A percentile compares a stretch with the other conserved stretches of the same genome.
phyloP scores from a whole-genome alignment of 2,113 vertebrate species.

The Brachyistius frenatus region DNA sequence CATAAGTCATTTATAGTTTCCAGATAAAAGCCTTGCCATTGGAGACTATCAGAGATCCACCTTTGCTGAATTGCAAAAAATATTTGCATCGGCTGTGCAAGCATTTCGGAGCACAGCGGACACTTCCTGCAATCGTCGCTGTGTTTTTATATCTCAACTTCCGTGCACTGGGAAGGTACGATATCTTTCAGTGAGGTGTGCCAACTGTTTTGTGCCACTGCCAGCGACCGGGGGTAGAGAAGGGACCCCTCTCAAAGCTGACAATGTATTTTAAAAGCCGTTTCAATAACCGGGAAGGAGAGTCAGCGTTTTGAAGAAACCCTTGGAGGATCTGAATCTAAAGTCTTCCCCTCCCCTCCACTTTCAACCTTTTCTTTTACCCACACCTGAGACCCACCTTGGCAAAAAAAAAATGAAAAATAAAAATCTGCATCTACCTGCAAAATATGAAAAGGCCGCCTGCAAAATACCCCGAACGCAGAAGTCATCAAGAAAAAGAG shows the following conservation, averaged over 20 bases:
- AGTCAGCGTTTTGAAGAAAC: conserved; percentile 80
- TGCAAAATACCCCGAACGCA: conserved; percentile 71
- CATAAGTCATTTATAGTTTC: conserved; percentile 66
- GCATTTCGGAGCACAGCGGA: conserved; percentile 55
- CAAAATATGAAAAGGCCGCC: conserved; percentile 80
- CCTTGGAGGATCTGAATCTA: conserved; percentile 76
- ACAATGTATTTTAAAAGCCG: conserved; percentile 68
- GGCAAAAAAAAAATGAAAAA: conserved; percentile 49
- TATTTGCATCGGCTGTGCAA: conserved; percentile 47
- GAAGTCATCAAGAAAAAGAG: conserved; percentile 83
- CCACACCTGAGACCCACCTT: conserved; percentile 80
- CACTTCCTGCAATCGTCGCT: conserved; percentile 52
- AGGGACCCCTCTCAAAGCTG: conserved; percentile 54
- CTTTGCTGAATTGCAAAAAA: conserved; percentile 75
- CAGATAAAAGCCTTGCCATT: conserved; percentile 57
- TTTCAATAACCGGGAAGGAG: conserved; percentile 55
- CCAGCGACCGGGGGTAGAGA: conserved; percentile 8
- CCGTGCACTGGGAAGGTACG: conserved; percentile 10
- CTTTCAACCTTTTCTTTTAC: conserved; percentile 66
- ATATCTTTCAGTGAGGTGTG: conserved; percentile 44
- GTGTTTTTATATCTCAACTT: conserved; percentile 36
- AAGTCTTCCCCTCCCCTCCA: conserved; percentile 21
- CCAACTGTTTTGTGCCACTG: conserved; percentile 37
- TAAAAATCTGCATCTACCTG: conserved; percentile 82
- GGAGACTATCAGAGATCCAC: conserved; percentile 60